Evolutionary conservation across 2,797 vertebrate species (phyloP), one percentile per base, ranked within the genome.

Genomic region (Muscicapa comitata): DNA sequence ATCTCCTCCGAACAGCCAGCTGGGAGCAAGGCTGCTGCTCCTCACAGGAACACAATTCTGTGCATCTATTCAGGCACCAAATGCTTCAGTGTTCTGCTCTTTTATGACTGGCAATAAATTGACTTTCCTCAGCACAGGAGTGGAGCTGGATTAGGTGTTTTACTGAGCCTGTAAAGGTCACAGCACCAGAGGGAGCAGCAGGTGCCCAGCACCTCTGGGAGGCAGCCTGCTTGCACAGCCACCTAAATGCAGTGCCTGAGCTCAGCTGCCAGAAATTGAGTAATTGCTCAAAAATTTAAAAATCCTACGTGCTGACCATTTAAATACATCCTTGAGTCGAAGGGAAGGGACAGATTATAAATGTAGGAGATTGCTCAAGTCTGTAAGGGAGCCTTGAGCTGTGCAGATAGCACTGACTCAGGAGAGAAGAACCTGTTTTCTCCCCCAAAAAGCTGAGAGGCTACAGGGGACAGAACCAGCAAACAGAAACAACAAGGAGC

Each of bases 291-390:
- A 29, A 82, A 93, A 57, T 50, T 7, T 1, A 38, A 86, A 73
- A 90, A 65, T 51, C 29, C 11, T 29, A 1, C 17, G 47, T 47
- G 54, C 72, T 6, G 3, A 51, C 38, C 7, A 2, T 45, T 91
- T 68, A 77, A 85, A 91, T 63, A 48, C 13, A 66, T 18, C 82
- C 89, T 90, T 86, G 76, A 86, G 75, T 45, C 6, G 11, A 51
- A 81, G 65, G 79, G 81, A 93, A 68, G 42, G 43, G 43, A 80
- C 24, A 35, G 21, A 13, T 93, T 51, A 54, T 29, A 62, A 87
- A 93, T 53, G 20, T 17, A n/a, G 33, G 84, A 86, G 40, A 54
- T 43, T 0, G 7, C 68, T 85, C 7, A 4, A 58, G 71, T 28
- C 48, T 65, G 17, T 18, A 13, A 24, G 48, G 28, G 77, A 73